Percentiles rank a stretch among this genome's conserved stretches.
Evolutionary conservation across 2,113 vertebrate genomes (phyloP).

Genomic region (Protobothrops mucrosquamatus): DNA sequence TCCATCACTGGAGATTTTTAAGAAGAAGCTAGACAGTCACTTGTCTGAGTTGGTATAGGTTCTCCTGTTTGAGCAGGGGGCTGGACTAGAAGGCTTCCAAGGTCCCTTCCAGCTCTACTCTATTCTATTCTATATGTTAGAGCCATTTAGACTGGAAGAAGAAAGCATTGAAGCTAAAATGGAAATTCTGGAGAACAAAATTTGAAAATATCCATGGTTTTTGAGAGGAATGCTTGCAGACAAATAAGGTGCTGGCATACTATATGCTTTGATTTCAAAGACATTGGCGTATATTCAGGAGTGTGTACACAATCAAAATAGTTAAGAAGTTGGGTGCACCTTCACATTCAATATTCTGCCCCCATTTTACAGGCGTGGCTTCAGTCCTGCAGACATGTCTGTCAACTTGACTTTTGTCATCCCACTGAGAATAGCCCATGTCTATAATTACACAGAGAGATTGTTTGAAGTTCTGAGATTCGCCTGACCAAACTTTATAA

Average conservation of each 20-base stretch:
- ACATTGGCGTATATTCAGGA: not conserved
- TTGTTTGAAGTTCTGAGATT: not conserved
- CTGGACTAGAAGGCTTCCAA: too few species aligned
- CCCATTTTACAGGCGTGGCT: not conserved
- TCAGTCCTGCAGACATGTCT: not conserved
- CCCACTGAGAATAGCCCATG: not conserved
- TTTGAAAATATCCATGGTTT: not conserved
- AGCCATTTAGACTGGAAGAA: not conserved
- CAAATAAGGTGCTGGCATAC: not conserved
- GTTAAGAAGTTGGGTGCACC: not conserved
- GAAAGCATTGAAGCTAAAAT: conserved; percentile 7
- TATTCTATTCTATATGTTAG: not conserved
- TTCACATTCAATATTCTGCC: not conserved
- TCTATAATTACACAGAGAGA: not conserved
- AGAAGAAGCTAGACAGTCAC: too few species aligned
- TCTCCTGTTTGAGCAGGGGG: too few species aligned
- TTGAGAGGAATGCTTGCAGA: not conserved
- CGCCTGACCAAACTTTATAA: rapidly evolving
- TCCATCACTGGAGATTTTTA: too few species aligned
- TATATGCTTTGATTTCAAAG: not conserved
- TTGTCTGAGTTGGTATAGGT: too few species aligned
- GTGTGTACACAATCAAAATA: not conserved
- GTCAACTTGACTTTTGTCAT: not conserved
- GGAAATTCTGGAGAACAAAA: not conserved
- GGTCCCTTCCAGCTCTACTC: too few species aligned